Evolutionary conservation across 92 coral and sea anemone species (phyloP), one percentile per base, ranked within the genome.

Genomic region (Phenganax stokvisi): DNA sequence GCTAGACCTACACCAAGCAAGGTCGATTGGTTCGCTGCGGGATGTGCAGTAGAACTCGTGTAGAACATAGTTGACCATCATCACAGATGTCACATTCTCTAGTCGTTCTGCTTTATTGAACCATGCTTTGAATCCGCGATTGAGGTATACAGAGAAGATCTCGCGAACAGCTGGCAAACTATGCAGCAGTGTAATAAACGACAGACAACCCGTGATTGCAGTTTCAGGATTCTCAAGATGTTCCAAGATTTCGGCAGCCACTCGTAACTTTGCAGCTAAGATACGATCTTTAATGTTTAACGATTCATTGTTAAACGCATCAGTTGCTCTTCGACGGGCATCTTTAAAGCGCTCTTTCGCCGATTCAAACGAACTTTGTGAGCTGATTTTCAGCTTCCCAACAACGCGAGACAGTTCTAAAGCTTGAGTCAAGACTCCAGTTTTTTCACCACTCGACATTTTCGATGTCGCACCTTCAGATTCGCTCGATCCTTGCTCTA

Each of bases 71-170:
- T 71, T 71, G 20, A 71, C 29, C 20, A 29, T 20, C 13, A 55
- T 71, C 16, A 71, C 75, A 10, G 75, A 71, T 10, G 0, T 29
- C 54, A 71, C 75, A 11, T 71, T 0, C 75, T 30, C 54, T 4
- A 71, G 1, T 55, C 75, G 52, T 30, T 71, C 75, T 10, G 52
- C 51, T 71, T 71, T 71, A 0, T 71, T 71, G 16, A 71, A 71
- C 10, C 51, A 5, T 9, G 52, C 31, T 71, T 71, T 71, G 1
- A 71, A 20, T 20, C 75, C 75, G 1, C 75, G 0, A 71, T 55
- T 17, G 12, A 30, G 52, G 7, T 2, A 30, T 12, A 28, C 54
- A 29, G 75, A 71, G 54, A 71, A 71, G 13, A 71, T 71, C 20
- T 71, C 75, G 31, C 51, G 54, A 71, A 71, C 75, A 8, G 10